Conservation (phyloP, 2,888 invertebrate genomes). For the Drosophila pegasa region DNA sequence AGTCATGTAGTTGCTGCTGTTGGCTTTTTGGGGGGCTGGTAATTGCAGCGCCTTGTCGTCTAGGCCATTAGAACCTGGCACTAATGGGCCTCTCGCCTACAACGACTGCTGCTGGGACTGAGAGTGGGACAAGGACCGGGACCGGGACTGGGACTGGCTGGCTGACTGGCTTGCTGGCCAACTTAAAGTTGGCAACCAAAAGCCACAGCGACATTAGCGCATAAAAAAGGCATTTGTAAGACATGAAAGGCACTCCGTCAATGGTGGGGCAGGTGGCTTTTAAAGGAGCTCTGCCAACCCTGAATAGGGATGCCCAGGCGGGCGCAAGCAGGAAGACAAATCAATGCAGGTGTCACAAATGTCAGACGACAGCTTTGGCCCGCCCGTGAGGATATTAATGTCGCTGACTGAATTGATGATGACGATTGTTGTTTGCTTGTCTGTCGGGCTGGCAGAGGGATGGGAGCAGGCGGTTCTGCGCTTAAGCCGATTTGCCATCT, state of each 20-base stretch:
- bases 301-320: constrained; percentile 9
- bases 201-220: constrained; percentile 71
- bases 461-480: constrained; percentile 18
- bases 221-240: constrained; percentile 78
- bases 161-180: constrained; percentile 16
- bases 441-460: constrained; percentile 9
- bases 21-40: constrained; percentile 39
- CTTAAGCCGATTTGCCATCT: constrained; percentile 79
- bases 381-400: constrained; percentile 72
- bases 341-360: constrained; percentile 81
- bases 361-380: constrained; percentile 77
- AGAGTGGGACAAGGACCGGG: not conserved
- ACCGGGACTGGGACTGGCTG: not conserved
- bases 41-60: constrained; percentile 76
- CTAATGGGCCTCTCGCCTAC: constrained; percentile 57
- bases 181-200: constrained; percentile 41
- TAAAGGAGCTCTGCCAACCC: constrained; percentile 26
- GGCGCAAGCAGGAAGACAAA: constrained; percentile 67
- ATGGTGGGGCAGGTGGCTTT: constrained; percentile 63
- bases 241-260: constrained; percentile 78
- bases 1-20: constrained; percentile 37
- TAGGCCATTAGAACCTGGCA: constrained; percentile 69
- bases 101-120: not conserved
- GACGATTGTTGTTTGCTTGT: constrained; percentile 67
- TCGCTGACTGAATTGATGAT: constrained; percentile 79